Evolutionary conservation across 2,113 vertebrate genomes (phyloP), one percentile per base, ranked within the genome.

Genomic region (Cephalopterus ornatus): DNA sequence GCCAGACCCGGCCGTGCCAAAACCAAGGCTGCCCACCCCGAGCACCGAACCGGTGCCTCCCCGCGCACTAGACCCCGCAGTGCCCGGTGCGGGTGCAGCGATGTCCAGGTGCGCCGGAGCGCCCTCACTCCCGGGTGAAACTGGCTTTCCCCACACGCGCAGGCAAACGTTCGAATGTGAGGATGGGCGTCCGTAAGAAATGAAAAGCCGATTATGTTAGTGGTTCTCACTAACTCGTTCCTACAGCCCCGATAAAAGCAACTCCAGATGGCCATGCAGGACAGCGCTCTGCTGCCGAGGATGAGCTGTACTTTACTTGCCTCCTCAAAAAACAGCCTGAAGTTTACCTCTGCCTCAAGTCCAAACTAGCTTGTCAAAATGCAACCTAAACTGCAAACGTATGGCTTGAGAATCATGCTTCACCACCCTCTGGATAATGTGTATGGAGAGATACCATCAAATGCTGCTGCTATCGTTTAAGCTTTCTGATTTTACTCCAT

Each of bases 1-100:
- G n/a, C 14, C 81, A 8, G 42, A 37, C 5, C 8, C 21, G 9
- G 28, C 22, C 9, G 17, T 42, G 44, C 46, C 56, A 4, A 13
- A 26, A 5, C 9, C 2, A 2, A 61, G 27, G 46, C 4, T 70
- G 55, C 37, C n/a, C 37, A 6, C 4, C 3, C 12, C 0, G 19
- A 26, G 49, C 83, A 7, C 5, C 14, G 42, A 14, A 3, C 7
- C 7, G 2, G 14, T 1, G 5, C 50, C 26, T 8, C 42, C 37
- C 42, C 12, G 0, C 0, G 66, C 27, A 3, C 23, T 1, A 9
- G 30, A 8, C 4, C 9, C 35, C 8, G 41, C 58, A 0, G 10
- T 1, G 37, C 27, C 33, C 5, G 1, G 32, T 1, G 41, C 80
- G 80, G 89, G 65, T 67, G 83, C 50, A 8, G 37, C 3, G 5